A percentile compares a stretch with the other conserved stretches of the same genome.
Evolutionary conservation across 2,113 vertebrate species (phyloP).

Genomic region (Cyprichromis sp.): DNA sequence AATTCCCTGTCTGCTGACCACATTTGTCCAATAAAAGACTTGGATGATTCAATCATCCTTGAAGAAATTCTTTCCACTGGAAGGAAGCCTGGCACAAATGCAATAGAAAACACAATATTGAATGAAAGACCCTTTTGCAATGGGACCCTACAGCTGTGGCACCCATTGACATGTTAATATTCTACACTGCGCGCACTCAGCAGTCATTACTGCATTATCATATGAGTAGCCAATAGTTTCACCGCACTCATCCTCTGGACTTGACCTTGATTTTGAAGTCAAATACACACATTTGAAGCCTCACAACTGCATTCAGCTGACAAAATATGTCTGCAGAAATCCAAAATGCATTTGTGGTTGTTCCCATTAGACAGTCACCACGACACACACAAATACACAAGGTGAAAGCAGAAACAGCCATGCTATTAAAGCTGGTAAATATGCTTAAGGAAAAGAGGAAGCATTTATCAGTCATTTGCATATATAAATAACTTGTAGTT

Average conservation of each 20-base stretch:
- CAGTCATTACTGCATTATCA: background rate
- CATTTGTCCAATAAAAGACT: constrained; percentile 11
- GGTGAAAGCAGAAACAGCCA: background rate
- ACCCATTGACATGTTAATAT: background rate
- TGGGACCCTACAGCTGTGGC: background rate
- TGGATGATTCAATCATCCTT: constrained; percentile 2
- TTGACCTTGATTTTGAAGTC: background rate
- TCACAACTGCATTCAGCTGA: background rate
- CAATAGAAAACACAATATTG: background rate
- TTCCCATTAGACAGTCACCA: background rate
- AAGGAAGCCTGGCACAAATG: background rate
- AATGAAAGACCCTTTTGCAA: background rate
- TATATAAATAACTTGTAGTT: background rate
- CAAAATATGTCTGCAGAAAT: background rate
- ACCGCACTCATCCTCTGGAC: background rate
- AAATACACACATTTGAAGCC: background rate
- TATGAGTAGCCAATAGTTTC: background rate
- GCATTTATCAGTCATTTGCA: background rate
- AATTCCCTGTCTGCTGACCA: background rate
- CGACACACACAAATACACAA: background rate
- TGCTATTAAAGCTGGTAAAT: background rate
- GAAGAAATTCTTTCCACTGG: constrained; percentile 19
- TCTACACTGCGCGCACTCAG: background rate
- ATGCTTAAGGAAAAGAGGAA: background rate
- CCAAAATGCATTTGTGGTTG: background rate